Base-by-base conservation (phyloP, 2,888 invertebrate genomes). In the Serripes groenlandicus region DNA sequence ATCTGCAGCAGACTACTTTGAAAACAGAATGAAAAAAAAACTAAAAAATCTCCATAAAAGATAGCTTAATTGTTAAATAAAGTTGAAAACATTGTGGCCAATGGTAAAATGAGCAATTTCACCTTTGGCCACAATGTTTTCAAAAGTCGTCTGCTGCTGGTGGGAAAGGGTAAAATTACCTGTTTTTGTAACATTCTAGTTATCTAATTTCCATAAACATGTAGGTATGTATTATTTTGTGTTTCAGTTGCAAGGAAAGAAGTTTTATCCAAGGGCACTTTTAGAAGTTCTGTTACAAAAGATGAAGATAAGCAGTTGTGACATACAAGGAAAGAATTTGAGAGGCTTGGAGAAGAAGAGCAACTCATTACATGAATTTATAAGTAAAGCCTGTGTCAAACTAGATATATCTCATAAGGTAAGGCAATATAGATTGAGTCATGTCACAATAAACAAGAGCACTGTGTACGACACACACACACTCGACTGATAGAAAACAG, bases 261-360 rank as follows among this genome's bases (percentile, higher is more conserved):
- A 97, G 9, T 95, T 98, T 60, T 96, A 97, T 89, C 97, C 97
- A 91, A 96, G 98, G 87, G 97, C 98, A 0, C 91, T 98, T 49
- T 95, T 98, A 60, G 95, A 96, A 95, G 95, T 91, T 88, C 88
- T 96, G 1, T 93, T 97, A 18, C 90, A 94, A 71, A 94, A 95
- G 35, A 93, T 95, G 81, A 90, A 94, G 66, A 94, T 94, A 49
- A 93, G 95, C 30, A 89, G 72, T 5, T 81, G 75, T n/a, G 75
- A 83, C 15, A 49, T 49, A 42, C 23, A 58, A 32, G 32, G 60
- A 23, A 91, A 87, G 75, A 89, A 91, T 95, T 79, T 93, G 93
- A 62, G 95, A 94, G 80, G 89, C 78, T 81, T 95, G 96, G 93
- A 95, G 96, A 95, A 96, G 96, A 94, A 97, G 91, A 96, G 96